Conservation (phyloP, 2,888 invertebrate species). For the Diaphora mendica region DNA sequence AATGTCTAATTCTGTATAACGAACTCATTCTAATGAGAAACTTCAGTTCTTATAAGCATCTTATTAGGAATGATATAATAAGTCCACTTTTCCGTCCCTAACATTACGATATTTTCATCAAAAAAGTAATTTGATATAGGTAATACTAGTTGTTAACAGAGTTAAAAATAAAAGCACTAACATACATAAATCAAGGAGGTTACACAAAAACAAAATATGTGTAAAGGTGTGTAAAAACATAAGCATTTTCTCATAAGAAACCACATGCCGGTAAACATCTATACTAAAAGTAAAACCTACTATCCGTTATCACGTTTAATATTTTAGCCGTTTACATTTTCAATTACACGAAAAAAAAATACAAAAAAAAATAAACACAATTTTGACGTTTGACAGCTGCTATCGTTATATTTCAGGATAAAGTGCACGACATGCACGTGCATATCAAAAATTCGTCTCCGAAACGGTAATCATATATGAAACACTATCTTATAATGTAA, state of each 20-base stretch:
- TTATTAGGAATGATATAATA: background rate
- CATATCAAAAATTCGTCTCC: constrained; percentile 62
- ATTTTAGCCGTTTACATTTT: constrained; percentile 11
- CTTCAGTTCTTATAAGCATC: background rate
- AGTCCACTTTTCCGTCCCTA: background rate
- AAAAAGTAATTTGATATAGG: background rate
- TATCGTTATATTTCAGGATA: constrained; percentile 60
- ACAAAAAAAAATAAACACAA: constrained; percentile 57
- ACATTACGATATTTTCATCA: background rate
- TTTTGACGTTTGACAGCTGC: constrained; percentile 78
- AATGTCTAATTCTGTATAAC: background rate
- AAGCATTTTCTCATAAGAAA: background rate
- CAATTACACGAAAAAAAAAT: constrained; percentile 41
- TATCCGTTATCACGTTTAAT: background rate
- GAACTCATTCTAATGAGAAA: background rate
- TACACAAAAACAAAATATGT: background rate
- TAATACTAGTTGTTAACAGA: background rate
- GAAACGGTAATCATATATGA: constrained; percentile 71
- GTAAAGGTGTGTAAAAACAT: background rate
- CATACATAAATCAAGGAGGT: background rate
- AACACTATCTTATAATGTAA: constrained; percentile 56
- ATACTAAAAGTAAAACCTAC: background rate
- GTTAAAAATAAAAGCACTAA: background rate
- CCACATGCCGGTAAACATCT: background rate
- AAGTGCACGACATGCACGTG: constrained; percentile 68